phyloP scores from a whole-genome alignment of 2,113 vertebrate species.

The Colistium nudipinnis region DNA sequence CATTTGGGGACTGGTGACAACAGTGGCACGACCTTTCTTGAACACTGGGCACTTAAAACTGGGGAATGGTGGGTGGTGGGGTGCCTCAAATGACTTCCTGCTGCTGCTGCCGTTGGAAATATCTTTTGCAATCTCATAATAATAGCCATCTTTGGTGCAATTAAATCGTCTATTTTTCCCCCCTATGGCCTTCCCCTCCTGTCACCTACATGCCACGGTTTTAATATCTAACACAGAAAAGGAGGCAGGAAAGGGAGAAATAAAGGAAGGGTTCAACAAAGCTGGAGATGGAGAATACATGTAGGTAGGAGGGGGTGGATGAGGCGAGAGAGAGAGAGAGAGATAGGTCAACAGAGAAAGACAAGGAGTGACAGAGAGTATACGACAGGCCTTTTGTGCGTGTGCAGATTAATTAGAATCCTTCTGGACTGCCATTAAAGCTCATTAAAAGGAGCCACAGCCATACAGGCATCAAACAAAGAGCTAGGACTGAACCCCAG shows the following conservation, averaged over 20 bases:
- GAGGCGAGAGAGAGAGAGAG: slow-evolving; percentile 28
- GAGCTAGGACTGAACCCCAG: slow-evolving; percentile 55
- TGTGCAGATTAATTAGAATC: slow-evolving; percentile 81
- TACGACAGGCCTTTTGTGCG: slow-evolving; percentile 72
- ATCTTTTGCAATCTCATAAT: slow-evolving; percentile 79
- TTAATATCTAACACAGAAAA: slow-evolving; percentile 64
- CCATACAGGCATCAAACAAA: slow-evolving; percentile 81
- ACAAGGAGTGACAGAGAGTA: slow-evolving; percentile 20
- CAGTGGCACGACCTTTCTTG: slow-evolving; percentile 72
- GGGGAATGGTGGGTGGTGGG: slow-evolving; percentile 20
- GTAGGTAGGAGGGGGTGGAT: slow-evolving; percentile 15
- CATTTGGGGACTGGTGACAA: slow-evolving; percentile 74
- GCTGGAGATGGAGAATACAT: slow-evolving; percentile 4
- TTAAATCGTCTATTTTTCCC: slow-evolving; percentile 78
- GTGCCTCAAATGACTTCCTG: slow-evolving; percentile 69
- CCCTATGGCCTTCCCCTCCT: slow-evolving; percentile 67
- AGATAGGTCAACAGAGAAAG: slow-evolving; percentile 41
- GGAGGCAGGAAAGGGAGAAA: not conserved
- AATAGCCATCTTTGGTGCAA: slow-evolving; percentile 82
- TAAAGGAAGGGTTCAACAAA: slow-evolving; percentile 15
- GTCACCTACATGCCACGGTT: slow-evolving; percentile 75
- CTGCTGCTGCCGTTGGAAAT: slow-evolving; percentile 70
- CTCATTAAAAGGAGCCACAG: slow-evolving; percentile 81
- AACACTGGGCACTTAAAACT: slow-evolving; percentile 74
- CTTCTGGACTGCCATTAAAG: slow-evolving; percentile 80